These are phyloP conservation scores for Leptocoma aspasia DNA, from an alignment of 2,113 vertebrate genomes.

Conservation along the genomic window DNA sequence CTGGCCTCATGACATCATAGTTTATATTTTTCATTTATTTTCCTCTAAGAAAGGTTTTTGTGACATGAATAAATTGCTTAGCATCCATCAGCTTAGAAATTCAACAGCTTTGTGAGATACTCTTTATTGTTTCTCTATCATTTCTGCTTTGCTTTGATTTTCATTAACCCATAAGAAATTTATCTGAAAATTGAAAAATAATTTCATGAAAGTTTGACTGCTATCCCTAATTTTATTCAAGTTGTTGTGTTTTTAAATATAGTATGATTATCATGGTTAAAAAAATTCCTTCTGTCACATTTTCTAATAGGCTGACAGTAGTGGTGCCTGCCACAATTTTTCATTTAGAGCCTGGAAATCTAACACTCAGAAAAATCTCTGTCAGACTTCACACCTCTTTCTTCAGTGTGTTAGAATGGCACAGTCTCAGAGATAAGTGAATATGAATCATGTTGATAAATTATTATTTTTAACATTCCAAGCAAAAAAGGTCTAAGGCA, in stretches of 20 bases:
- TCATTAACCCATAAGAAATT: neutral
- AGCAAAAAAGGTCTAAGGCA: neutral
- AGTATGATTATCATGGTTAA: neutral
- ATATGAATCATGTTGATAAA: neutral
- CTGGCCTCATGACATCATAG: neutral
- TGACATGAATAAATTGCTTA: neutral
- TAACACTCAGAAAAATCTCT: neutral
- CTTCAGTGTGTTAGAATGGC: neutral
- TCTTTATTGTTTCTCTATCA: neutral
- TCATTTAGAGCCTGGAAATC: neutral
- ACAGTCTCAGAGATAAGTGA: neutral
- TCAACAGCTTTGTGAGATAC: neutral
- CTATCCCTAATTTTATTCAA: neutral
- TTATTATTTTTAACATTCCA: constrained; percentile 16
- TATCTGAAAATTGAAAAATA: neutral
- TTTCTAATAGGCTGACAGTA: neutral
- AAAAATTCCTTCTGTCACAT: neutral
- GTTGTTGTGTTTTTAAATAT: neutral
- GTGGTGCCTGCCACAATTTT: neutral
- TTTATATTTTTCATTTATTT: neutral
- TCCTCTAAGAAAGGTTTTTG: neutral
- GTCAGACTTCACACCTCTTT: neutral
- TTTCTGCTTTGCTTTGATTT: neutral
- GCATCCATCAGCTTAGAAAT: neutral
- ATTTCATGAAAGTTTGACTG: neutral